A percentile compares a stretch with the other conserved stretches of the same genome.
Evolutionary conservation across 37 sponge, comb jelly and placozoan genomes (phyloP).

Genomic region (Spongilla lacustris): DNA sequence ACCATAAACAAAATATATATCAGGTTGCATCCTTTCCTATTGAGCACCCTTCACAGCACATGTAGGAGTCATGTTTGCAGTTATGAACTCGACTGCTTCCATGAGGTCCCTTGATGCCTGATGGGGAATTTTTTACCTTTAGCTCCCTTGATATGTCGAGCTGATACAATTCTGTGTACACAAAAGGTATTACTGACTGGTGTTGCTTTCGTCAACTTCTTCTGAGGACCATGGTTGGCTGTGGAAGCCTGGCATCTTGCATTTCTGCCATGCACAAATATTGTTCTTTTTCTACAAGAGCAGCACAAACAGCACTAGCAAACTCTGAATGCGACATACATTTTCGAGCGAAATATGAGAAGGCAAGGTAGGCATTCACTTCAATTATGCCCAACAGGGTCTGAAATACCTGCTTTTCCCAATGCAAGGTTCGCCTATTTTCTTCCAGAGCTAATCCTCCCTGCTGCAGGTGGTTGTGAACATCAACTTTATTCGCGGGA

Average conservation of each 20-base stretch:
- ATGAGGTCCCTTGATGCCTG: no score
- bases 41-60: no score
- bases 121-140: no score
- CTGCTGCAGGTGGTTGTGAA: not conserved
- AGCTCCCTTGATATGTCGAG: no score
- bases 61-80: no score
- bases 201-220: not conserved
- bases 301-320: not conserved
- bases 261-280: not conserved
- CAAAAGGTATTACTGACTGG: no score
- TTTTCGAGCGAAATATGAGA: not conserved
- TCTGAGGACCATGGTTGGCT: not conserved
- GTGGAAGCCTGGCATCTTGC: not conserved
- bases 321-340: not conserved
- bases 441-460: not conserved
- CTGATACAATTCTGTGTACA: no score
- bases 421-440: not conserved
- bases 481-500: not conserved
- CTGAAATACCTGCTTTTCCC: not conserved
- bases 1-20: no score
- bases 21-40: no score
- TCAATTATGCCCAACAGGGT: not conserved
- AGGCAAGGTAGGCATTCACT: not conserved
- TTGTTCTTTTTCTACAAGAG: not conserved
- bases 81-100: no score